phyloP scores from a whole-genome alignment of 2,113 vertebrate species.

The Verasper variegatus region DNA sequence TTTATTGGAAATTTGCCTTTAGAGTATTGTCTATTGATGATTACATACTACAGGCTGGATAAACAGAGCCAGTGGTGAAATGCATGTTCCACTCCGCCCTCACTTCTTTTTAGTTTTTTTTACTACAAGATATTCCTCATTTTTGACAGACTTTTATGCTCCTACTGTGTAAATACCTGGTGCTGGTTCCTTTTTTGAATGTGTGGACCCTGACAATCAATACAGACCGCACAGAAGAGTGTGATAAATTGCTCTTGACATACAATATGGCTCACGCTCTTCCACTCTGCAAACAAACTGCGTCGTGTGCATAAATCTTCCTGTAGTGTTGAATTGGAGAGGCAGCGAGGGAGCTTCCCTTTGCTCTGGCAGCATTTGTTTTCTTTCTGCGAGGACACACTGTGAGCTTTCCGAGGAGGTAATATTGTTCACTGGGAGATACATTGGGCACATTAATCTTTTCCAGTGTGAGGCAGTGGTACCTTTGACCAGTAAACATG shows the following conservation, averaged over 20 bases:
- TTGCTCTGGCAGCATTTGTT: constrained; percentile 64
- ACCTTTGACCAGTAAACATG: constrained; percentile 69
- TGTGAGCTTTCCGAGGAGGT: constrained; percentile 44
- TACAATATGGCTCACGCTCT: constrained; percentile 54
- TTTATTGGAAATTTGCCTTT: not conserved
- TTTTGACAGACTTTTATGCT: constrained; percentile 18
- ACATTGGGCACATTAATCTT: constrained; percentile 69
- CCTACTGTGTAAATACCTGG: constrained; percentile 29
- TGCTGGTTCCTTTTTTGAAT: constrained; percentile 19
- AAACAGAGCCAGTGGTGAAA: constrained; percentile 17
- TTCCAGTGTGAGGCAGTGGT: constrained; percentile 32
- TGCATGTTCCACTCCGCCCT: not conserved
- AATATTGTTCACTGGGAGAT: constrained; percentile 65
- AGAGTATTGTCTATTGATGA: not conserved
- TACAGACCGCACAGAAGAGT: constrained; percentile 51
- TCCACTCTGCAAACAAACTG: constrained; percentile 71
- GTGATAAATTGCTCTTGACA: constrained; percentile 74
- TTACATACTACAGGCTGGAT: constrained; percentile 15
- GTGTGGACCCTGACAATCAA: constrained; percentile 61
- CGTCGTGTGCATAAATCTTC: constrained; percentile 75
- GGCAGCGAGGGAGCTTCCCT: constrained; percentile 52
- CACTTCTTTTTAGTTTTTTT: not conserved
- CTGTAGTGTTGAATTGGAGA: constrained; percentile 51
- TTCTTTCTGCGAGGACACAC: constrained; percentile 38
- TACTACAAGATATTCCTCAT: constrained; percentile 28